A percentile compares a stretch with the other conserved stretches of the same genome.
These are phyloP conservation scores for Pomatorhinus ruficollis DNA, from an alignment of 2,113 vertebrate genomes.

Conservation along the genomic window DNA sequence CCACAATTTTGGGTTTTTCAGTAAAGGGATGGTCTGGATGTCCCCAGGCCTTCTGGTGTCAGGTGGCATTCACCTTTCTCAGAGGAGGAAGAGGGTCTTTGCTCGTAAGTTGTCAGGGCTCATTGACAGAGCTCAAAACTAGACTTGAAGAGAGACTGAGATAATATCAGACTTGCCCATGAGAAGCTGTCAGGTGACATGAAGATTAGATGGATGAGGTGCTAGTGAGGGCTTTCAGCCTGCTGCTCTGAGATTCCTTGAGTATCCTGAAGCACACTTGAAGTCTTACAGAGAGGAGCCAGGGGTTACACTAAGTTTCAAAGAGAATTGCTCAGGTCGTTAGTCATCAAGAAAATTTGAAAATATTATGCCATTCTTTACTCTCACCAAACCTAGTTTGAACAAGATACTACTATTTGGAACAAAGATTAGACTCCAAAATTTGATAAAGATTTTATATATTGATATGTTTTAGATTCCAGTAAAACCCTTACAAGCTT, in stretches of 20 bases:
- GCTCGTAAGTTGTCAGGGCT: neutral
- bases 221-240: neutral
- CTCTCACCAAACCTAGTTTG: neutral
- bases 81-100: neutral
- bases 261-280: neutral
- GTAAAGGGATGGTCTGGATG: neutral
- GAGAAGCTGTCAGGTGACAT: neutral
- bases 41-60: neutral
- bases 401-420: neutral
- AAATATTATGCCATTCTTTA: neutral
- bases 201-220: neutral
- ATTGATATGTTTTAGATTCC: neutral
- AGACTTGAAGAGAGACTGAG: neutral
- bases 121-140: neutral
- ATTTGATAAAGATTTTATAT: neutral
- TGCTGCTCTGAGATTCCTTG: neutral
- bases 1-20: accelerated
- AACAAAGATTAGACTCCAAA: neutral
- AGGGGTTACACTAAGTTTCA: neutral
- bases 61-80: neutral
- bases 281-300: neutral
- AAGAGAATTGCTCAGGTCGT: neutral
- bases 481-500: neutral
- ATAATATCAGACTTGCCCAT: neutral
- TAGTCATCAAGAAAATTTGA: neutral